Base-by-base conservation (phyloP, 2,888 invertebrate genomes). In the Melinopterus prodromus region DNA sequence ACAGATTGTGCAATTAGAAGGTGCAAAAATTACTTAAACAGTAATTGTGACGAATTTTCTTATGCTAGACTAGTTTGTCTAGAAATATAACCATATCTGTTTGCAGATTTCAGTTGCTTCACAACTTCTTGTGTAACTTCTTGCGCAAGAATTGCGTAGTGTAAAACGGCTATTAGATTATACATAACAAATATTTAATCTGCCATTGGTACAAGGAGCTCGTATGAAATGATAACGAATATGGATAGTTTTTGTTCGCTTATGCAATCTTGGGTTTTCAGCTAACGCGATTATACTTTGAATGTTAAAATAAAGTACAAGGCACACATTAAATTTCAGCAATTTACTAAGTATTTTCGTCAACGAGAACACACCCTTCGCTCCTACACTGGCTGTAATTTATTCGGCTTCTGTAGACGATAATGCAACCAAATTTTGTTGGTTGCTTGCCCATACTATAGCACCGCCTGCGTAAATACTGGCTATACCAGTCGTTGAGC, bases 371-470 rank as follows among this genome's bases (percentile, higher is more conserved):
- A 84, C 26, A 77, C 87, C 86, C 77, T 84, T 83, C 7, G 83
- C 79, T 9, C 82, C 84, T 78, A 84, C 83, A 80, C 84, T 84
- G 6, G 85, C 86, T 16, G 87, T 86, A 12, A 87, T 84, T 71
- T 85, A 83, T 78, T 87, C 86, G 0, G 86, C 82, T 80, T 84
- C 83, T 6, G 85, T 87, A n/a, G 86, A 85, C 0, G 85, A 87
- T 36, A 86, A 81, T 53, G 53, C 53, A 53, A 53, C 53, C 53
- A 53, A 53, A 12, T 53, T 53, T 12, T 15, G 86, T 81, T 70
- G 12, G 15, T 15, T 26, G 26, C 26, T 26, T 26, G 26, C 26
- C 38, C 69, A 36, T 14, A 87, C 86, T 6, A 88, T 82, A 0
- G 84, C 79, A 37, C 85, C 84, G 15, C 82, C 82, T 36, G 83